Evolutionary conservation across 2,797 vertebrate species (phyloP), one percentile per base, ranked within the genome.

Genomic region (Hydrolagus colliei): DNA sequence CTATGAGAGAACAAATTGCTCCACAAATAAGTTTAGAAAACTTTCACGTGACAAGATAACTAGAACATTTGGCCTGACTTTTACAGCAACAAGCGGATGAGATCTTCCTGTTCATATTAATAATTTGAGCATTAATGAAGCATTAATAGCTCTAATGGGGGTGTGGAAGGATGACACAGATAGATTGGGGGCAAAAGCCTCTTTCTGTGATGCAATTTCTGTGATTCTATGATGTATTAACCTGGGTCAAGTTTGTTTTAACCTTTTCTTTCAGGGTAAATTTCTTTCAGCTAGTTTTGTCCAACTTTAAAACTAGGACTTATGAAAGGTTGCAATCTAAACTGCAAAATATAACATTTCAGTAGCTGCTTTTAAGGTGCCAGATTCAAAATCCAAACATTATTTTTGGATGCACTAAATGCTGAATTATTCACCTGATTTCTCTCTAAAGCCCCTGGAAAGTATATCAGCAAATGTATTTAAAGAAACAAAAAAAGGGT

Each of bases 11-110:
- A 16, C 41, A 18, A 27, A 82, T 6, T 1, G 32, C 35, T 41
- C 12, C 78, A 63, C 67, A 65, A 80, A 65, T 14, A 6, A 65
- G 27, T 80, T 35, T 80, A 32, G 68, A 82, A 82, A 76, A 35
- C 6, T 67, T 41, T 20, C 11, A 84, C 1, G 2, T 52, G 16
- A 32, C 79, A 63, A 41, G 32, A 27, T 32, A 84, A 84, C 18
- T 71, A 84, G 14, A 27, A 10, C 11, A 7, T 0, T 20, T 35
- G 27, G 10, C n/a, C 10, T 20, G 27, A 35, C 27, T 18, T 82
- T 52, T 84, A 16, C 27, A 52, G 41, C 6, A 52, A 52, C 41
- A 52, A 52, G 3, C 6, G 1, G 41, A 52, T 52, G 41, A 52
- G 41, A 52, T 52, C 41, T 52, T 52, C 6, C 41, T 52, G 41